Evolutionary conservation across 2,888 invertebrate species (phyloP), one percentile per base, ranked within the genome.

Genomic region (Drosophila bunnanda): DNA sequence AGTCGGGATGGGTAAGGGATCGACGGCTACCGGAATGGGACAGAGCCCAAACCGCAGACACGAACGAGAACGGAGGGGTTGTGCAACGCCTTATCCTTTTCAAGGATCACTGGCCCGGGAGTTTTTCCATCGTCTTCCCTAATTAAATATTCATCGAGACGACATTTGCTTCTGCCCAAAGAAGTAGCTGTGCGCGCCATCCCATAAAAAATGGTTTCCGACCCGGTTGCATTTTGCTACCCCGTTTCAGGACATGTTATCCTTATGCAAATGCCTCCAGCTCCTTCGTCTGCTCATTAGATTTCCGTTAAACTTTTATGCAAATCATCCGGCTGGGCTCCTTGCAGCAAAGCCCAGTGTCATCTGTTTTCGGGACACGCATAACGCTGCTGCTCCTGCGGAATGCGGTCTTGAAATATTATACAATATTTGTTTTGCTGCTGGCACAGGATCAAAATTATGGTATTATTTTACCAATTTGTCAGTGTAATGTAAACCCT

Each of bases 101-200:
- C 48, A 73, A 78, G 88, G 76, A 87, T 80, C 79, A 64, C 61
- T 48, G 66, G 55, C 34, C 69, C 34, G 36, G 34, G 13, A 50
- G 59, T 70, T 53, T 59, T 50, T 68, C 46, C 43, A 9, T 59
- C 61, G 28, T 52, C 39, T 60, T 77, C 66, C 89, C 89, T 91
- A 89, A 91, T 90, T 90, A 90, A 88, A 91, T 90, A 90, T 90
- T 91, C 90, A 90, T 90, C 84, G 83, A 82, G 84, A 81, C 89
- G 88, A 90, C 89, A 90, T 90, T 90, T 90, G 82, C 64, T 50
- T 41, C 60, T 54, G 67, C 76, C 58, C 75, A 54, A 57, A 77
- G 25, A 25, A 22, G 22, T 34, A 52, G 50, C 34, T 34, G 20
- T 34, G 34, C 22, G 32, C 50, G 56, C 32, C 55, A 64, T 75